phyloP scores from a whole-genome alignment of 2,888 invertebrate species.

The Parnassius apollo region DNA sequence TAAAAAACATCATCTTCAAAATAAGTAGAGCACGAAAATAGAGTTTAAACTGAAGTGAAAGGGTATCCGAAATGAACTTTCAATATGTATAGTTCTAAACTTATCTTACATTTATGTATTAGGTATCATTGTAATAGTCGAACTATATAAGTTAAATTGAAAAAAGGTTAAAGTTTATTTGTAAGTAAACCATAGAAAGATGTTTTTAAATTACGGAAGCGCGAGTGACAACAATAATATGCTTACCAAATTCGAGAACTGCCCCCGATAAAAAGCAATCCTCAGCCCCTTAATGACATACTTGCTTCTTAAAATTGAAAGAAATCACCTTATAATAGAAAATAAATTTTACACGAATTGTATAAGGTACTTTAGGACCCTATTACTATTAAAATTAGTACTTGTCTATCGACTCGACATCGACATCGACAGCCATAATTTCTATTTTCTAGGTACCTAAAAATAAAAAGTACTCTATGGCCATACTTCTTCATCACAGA shows the following conservation, averaged over 20 bases:
- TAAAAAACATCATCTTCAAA: constrained; percentile 44
- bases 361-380: too few species aligned
- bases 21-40: constrained; percentile 79
- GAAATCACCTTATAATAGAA: constrained; percentile 27
- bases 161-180: background rate
- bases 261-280: constrained; percentile 48
- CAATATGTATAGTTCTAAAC: constrained; percentile 13
- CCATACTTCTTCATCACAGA: too few species aligned
- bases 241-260: constrained; percentile 61
- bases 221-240: constrained; percentile 43
- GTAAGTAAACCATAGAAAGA: constrained; percentile 29
- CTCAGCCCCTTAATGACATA: constrained; percentile 66
- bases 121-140: background rate
- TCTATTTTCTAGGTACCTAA: constrained; percentile 15
- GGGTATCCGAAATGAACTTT: constrained; percentile 55
- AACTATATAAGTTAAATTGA: background rate
- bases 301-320: constrained; percentile 46
- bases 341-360: constrained; percentile 42
- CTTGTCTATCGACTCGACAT: constrained; percentile 60
- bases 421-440: constrained; percentile 62
- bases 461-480: too few species aligned
- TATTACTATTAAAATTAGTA: constrained; percentile 33
- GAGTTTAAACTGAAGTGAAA: constrained; percentile 77
- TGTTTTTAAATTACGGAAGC: constrained; percentile 42
- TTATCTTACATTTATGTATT: constrained; percentile 8